A percentile compares a stretch with the other conserved stretches of the same genome.
Conservation (phyloP, 1,140 invertebrate genomes). For the Temnothorax longispinosus region DNA sequence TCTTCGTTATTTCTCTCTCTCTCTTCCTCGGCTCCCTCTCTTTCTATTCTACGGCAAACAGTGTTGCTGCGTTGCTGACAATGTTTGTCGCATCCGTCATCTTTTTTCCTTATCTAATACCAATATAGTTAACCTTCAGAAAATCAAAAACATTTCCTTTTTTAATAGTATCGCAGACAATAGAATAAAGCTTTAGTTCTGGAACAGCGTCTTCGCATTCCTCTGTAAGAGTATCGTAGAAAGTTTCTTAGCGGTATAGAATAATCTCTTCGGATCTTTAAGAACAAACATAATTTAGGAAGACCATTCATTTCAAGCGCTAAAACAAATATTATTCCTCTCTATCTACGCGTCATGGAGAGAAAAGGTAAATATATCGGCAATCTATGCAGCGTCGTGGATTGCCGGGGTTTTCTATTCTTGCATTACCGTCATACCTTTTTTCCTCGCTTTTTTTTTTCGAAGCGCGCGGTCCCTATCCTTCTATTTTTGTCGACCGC, state of each 20-base stretch:
- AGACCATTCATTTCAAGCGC: not conserved
- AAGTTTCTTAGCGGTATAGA: not conserved
- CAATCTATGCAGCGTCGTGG: not conserved
- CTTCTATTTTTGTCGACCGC: constrained; percentile 32
- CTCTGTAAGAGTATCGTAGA: not conserved
- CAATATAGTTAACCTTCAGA: not conserved
- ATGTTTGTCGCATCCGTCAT: not conserved
- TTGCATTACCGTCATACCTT: not conserved
- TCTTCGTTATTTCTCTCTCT: constrained; percentile 27
- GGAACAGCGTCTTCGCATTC: no score
- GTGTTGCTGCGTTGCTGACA: not conserved
- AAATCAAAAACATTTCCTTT: not conserved
- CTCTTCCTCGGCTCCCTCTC: not conserved
- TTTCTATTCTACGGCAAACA: not conserved
- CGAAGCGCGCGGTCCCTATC: not conserved
- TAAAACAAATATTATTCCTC: not conserved
- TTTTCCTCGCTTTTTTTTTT: not conserved
- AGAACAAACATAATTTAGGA: not conserved
- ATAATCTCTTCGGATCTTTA: not conserved
- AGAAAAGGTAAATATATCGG: not conserved
- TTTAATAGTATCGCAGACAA: no score
- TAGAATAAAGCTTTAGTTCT: not conserved
- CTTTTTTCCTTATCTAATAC: not conserved
- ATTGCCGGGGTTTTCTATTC: constrained; percentile 19
- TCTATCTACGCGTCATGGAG: not conserved